Evolutionary conservation across 2,113 vertebrate genomes (phyloP), one percentile per base, ranked within the genome.

Genomic region (Vidua chalybeata): DNA sequence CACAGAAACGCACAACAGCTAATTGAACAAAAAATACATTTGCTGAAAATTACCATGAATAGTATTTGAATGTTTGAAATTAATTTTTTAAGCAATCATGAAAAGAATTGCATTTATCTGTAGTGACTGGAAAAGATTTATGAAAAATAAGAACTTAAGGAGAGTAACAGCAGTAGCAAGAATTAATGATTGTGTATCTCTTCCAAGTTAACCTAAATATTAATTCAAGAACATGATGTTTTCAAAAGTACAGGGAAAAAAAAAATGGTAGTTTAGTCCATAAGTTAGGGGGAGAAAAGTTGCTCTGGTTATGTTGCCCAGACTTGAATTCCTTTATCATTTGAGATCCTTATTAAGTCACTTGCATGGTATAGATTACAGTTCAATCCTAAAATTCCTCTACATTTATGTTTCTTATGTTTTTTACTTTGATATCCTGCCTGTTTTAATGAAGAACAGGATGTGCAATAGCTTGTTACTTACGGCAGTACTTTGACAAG

Each of bases 371-470:
- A 96, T 95, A 95, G 95, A 97, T 97, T 96, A 96, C 95, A 94
- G 93, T 94, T 93, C 95, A 95, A 91, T 96, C 96, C 95, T 93
- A 94, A 96, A 97, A 96, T 97, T 96, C 94, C 94, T 97, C 89
- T 81, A 95, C 95, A 93, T 96, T 96, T 97, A 94, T 96, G 95
- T 97, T 95, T 97, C 94, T 94, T 96, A 89, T 94, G 92, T 91
- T 93, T 97, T 97, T 93, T 75, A 90, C 94, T 97, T 97, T 97
- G 95, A 97, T 97, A 97, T 96, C 95, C 92, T 94, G 96, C 95
- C 95, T 95, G 91, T 96, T 96, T 95, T 97, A 96, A 97, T 97
- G 96, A 96, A 97, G 97, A 97, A 94, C 94, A 95, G 96, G 96
- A 96, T 95, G 91, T 95, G 91, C 94, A 94, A 94, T 92, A 92